Conservation (phyloP, 1,140 invertebrate species). For the Ceratina japonica region DNA sequence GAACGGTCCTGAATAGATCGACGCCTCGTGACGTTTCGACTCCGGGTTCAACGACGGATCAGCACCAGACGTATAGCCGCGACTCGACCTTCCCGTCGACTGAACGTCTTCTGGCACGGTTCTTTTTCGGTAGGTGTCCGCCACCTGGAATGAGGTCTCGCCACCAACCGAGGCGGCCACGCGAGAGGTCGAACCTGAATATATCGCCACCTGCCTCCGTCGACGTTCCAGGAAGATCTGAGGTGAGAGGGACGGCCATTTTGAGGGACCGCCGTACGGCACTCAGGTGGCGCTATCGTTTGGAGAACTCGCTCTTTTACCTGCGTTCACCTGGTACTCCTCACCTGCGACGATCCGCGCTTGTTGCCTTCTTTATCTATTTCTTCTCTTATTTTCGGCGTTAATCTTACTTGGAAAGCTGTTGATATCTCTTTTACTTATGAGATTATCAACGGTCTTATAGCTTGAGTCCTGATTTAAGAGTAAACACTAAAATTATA, state of each 20-base stretch:
- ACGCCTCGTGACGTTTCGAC: too few relatives aligned
- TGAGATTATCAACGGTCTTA: neutral
- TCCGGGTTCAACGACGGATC: neutral
- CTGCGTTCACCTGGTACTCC: slow-evolving; percentile 46
- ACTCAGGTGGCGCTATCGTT: slow-evolving; percentile 62
- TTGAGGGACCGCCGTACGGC: slow-evolving; percentile 56
- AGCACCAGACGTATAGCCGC: neutral
- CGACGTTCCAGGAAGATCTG: slow-evolving; percentile 65
- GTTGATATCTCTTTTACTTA: too few relatives aligned
- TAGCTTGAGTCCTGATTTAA: neutral
- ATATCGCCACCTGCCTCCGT: slow-evolving; percentile 61
- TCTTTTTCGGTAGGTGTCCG: slow-evolving; percentile 43
- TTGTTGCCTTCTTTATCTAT: too few relatives aligned
- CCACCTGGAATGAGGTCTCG: slow-evolving; percentile 58
- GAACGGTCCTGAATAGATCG: neutral
- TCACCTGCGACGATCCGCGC: slow-evolving; percentile 23
- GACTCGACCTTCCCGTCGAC: slow-evolving; percentile 40
- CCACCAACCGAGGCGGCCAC: slow-evolving; percentile 40
- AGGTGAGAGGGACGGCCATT: slow-evolving; percentile 67
- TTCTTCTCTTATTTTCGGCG: too few relatives aligned
- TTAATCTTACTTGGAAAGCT: too few relatives aligned
- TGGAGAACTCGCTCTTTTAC: slow-evolving; percentile 55
- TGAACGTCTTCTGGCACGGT: slow-evolving; percentile 43
- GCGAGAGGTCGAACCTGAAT: slow-evolving; percentile 51
- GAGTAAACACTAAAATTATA: too few relatives aligned